A percentile compares a stretch with the other conserved stretches of the same genome.
These are phyloP conservation scores for Ophthalmolycus amberensis DNA, from an alignment of 2,113 vertebrate genomes.

Conservation along the genomic window DNA sequence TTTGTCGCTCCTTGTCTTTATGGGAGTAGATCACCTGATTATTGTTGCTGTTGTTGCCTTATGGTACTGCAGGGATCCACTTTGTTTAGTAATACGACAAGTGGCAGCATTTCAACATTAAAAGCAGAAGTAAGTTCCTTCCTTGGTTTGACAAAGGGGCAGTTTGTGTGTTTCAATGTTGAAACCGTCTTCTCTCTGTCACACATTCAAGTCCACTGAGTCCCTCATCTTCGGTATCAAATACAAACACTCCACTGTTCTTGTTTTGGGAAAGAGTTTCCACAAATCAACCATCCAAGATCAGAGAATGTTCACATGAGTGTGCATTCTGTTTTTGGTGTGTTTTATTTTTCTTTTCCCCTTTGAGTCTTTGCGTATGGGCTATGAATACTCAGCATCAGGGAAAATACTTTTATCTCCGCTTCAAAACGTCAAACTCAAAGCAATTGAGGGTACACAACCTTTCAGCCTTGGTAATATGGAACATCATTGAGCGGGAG, in stretches of 20 bases:
- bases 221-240: constrained; percentile 39
- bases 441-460: constrained; percentile 39
- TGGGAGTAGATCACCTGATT: constrained; percentile 11
- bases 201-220: constrained; percentile 60
- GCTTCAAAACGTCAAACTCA: constrained; percentile 58
- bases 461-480: constrained; percentile 36
- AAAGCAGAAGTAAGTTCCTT: constrained; percentile 38
- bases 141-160: constrained; percentile 31
- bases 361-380: constrained; percentile 28
- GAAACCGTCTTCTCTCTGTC: constrained; percentile 48
- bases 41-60: constrained; percentile 12
- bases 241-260: constrained; percentile 31
- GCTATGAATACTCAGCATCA: constrained; percentile 40
- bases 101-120: constrained; percentile 24
- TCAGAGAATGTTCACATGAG: constrained; percentile 49
- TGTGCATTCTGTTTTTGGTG: constrained; percentile 31
- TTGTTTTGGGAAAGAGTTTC: constrained; percentile 52
- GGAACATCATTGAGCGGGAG: constrained; percentile 34
- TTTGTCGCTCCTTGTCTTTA: neutral
- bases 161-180: neutral
- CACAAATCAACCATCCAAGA: constrained; percentile 61
- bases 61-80: neutral
- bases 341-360: neutral
- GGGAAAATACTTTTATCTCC: constrained; percentile 55
- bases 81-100: constrained; percentile 8